phyloP scores from a whole-genome alignment of 64 coral and sea anemone genomes.

The Hydrozoanthus tunicans region DNA sequence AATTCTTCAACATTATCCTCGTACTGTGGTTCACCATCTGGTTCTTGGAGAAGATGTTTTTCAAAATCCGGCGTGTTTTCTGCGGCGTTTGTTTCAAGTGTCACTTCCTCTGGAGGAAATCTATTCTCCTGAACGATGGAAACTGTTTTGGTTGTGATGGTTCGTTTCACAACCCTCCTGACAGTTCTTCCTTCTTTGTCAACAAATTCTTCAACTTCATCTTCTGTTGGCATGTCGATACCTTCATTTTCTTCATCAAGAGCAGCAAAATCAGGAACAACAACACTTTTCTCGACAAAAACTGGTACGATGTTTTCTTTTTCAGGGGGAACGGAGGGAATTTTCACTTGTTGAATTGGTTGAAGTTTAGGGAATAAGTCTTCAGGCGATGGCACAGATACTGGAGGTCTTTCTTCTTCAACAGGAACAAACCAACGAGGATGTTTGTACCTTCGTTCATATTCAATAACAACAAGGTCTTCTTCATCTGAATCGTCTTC shows the following conservation, averaged over 20 bases:
- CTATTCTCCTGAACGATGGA: background rate
- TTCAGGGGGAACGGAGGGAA: background rate
- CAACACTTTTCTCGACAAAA: background rate
- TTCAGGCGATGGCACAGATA: background rate
- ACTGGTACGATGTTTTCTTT: background rate
- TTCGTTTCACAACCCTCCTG: conserved; percentile 7
- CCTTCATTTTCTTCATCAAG: background rate
- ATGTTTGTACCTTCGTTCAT: conserved; percentile 20
- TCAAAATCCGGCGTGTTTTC: no score
- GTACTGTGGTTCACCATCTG: no score
- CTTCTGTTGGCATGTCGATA: conserved; percentile 1
- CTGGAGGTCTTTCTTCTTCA: background rate
- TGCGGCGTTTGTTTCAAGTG: no score
- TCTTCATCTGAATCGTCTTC: conserved; percentile 25
- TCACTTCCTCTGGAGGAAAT: no score
- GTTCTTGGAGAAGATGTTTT: no score
- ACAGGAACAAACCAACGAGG: conserved; percentile 32
- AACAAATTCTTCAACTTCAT: conserved; percentile 12
- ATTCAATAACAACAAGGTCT: conserved; percentile 31
- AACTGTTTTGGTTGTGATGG: conserved; percentile 7
- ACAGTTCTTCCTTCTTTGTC: conserved; percentile 36
- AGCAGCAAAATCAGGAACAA: background rate
- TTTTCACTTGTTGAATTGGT: background rate
- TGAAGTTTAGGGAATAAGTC: conserved; percentile 9
- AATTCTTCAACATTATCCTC: no score